Evolutionary conservation across 2,797 vertebrate genomes (phyloP).

Genomic region (Lophius americanus): DNA sequence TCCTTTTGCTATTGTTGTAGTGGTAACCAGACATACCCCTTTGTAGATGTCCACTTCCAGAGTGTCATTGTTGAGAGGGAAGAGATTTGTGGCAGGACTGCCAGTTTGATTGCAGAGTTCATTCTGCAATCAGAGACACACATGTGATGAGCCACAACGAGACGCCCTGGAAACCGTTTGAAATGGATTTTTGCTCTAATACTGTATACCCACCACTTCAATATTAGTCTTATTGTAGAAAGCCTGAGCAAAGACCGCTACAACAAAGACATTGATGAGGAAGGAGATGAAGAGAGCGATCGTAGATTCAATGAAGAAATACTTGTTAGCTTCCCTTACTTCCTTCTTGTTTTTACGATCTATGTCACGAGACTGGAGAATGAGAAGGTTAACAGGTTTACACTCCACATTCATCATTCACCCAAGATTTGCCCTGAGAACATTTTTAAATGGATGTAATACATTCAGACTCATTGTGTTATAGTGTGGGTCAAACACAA

Average conservation of each 20-base stretch:
- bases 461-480: background rate
- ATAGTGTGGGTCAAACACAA: background rate
- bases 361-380: slow-evolving; percentile 88
- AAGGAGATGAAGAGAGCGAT: slow-evolving; percentile 95
- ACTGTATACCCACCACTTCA: slow-evolving; percentile 87
- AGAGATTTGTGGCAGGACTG: slow-evolving; percentile 80
- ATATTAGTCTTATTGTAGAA: slow-evolving; percentile 88
- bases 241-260: slow-evolving; percentile 93
- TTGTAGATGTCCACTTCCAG: slow-evolving; percentile 95
- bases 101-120: slow-evolving; percentile 76
- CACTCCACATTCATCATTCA: background rate
- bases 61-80: slow-evolving; percentile 84
- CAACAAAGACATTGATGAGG: slow-evolving; percentile 96
- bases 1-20: background rate
- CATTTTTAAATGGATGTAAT: background rate
- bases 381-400: slow-evolving; percentile 7
- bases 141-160: background rate
- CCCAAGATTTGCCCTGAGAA: background rate
- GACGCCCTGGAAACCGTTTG: background rate
- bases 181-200: background rate
- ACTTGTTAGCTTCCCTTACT: slow-evolving; percentile 93
- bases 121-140: slow-evolving; percentile 69
- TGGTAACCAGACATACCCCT: slow-evolving; percentile 82
- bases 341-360: slow-evolving; percentile 88
- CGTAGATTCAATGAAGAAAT: slow-evolving; percentile 93